phyloP scores from a whole-genome alignment of 2,888 invertebrate species.

The Griposia aprilina region DNA sequence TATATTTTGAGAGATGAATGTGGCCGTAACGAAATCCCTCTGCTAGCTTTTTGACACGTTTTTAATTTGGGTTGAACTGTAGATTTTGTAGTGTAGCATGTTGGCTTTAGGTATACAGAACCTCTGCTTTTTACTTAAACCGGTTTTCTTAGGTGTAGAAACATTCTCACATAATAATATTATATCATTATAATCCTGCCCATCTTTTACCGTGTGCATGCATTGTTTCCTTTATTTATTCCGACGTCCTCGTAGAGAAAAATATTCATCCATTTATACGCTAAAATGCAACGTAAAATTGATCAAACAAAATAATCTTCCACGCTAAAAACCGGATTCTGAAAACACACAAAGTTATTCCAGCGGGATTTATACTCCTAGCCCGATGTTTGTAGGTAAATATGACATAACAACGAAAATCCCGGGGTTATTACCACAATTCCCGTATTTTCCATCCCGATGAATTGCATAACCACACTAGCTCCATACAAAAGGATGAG shows the following conservation, averaged over 20 bases:
- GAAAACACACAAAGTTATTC: constrained; percentile 40
- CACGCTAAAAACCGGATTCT: constrained; percentile 8
- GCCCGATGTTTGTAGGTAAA: constrained; percentile 50
- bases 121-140: too few species aligned
- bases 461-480: constrained; percentile 45
- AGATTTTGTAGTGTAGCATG: not conserved
- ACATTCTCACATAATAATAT: not conserved
- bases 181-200: not conserved
- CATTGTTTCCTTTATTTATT: not conserved
- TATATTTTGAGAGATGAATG: not conserved
- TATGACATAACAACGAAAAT: constrained; percentile 52
- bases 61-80: not conserved
- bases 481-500: constrained; percentile 18
- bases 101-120: not conserved
- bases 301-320: constrained; percentile 18
- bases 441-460: constrained; percentile 43
- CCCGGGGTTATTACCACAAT: constrained; percentile 32
- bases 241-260: not conserved
- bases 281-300: constrained; percentile 5
- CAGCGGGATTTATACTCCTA: constrained; percentile 37
- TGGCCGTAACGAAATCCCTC: not conserved
- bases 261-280: not conserved
- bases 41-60: not conserved
- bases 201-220: not conserved
- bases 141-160: not conserved